phyloP scores from a whole-genome alignment of 2,888 invertebrate species.

The Tribolium freemani region DNA sequence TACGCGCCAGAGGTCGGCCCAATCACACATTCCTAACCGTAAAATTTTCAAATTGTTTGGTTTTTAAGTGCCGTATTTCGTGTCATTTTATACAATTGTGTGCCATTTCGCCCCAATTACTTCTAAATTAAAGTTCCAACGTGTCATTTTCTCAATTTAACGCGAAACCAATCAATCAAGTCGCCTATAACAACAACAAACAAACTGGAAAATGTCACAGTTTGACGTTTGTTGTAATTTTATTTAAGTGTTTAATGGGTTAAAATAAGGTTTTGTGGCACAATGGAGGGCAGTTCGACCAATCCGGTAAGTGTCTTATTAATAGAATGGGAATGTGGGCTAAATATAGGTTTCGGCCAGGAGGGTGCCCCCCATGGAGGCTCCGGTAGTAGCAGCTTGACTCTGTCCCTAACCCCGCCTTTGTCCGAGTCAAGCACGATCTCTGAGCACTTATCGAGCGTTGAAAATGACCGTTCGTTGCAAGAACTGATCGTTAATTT shows the following conservation, averaged over 20 bases:
- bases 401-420: constrained; percentile 38
- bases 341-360: constrained; percentile 25
- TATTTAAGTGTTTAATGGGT: too few species aligned
- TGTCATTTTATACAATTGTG: too few species aligned
- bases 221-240: constrained; percentile 27
- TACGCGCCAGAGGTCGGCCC: too few species aligned
- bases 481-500: constrained; percentile 61
- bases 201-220: constrained; percentile 22
- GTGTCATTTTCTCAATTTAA: background rate
- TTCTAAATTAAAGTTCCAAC: background rate
- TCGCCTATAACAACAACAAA: constrained; percentile 11
- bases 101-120: too few species aligned
- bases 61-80: background rate
- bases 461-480: constrained; percentile 66
- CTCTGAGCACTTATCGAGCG: constrained; percentile 53
- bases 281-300: background rate
- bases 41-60: background rate
- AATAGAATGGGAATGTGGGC: constrained; percentile 23
- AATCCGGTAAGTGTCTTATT: constrained; percentile 20
- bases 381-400: constrained; percentile 35
- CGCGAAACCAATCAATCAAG: background rate
- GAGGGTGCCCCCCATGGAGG: constrained; percentile 19
- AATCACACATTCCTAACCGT: too few species aligned
- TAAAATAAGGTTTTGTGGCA: background rate
- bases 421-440: constrained; percentile 39